phyloP scores from a whole-genome alignment of 2,113 vertebrate genomes.

The Romanogobio albipinnatus region DNA sequence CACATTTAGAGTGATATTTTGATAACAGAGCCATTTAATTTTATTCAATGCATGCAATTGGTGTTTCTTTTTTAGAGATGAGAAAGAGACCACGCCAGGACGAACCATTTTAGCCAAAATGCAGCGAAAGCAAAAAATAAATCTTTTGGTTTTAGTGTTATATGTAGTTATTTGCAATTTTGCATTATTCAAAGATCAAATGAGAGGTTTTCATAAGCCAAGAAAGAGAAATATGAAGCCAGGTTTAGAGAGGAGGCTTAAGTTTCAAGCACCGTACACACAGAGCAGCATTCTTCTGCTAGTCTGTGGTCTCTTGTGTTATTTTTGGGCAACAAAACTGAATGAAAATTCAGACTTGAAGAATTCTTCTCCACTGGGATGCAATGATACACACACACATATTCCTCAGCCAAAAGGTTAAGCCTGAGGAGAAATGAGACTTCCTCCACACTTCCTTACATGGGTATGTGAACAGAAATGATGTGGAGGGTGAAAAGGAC shows the following conservation, averaged over 20 bases:
- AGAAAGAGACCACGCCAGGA: conserved; percentile 6
- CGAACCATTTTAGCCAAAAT: conserved; percentile 48
- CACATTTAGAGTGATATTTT: not conserved
- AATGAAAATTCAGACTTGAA: conserved; percentile 50
- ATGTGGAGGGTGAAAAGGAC: not conserved
- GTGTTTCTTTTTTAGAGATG: not conserved
- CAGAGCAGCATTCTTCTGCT: conserved; percentile 48
- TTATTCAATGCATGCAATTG: not conserved
- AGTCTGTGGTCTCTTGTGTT: conserved; percentile 18
- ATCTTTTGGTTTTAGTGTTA: conserved; percentile 40
- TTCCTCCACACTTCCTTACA: conserved; percentile 15
- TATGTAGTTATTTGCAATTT: conserved; percentile 49
- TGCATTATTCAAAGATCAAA: conserved; percentile 27
- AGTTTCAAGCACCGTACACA: conserved; percentile 3
- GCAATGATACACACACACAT: not conserved
- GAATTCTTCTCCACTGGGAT: conserved; percentile 30
- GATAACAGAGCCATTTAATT: not conserved
- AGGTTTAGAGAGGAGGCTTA: not conserved
- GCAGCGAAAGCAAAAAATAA: not conserved
- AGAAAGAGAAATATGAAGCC: conserved; percentile 3
- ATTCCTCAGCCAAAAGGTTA: not conserved
- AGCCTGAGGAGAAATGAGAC: conserved; percentile 2
- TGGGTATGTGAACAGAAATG: not conserved
- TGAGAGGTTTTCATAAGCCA: conserved; percentile 34
- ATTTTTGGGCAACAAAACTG: conserved; percentile 27